Base-by-base conservation (phyloP, 1,140 invertebrate genomes). In the Scaptomyza pallida region DNA sequence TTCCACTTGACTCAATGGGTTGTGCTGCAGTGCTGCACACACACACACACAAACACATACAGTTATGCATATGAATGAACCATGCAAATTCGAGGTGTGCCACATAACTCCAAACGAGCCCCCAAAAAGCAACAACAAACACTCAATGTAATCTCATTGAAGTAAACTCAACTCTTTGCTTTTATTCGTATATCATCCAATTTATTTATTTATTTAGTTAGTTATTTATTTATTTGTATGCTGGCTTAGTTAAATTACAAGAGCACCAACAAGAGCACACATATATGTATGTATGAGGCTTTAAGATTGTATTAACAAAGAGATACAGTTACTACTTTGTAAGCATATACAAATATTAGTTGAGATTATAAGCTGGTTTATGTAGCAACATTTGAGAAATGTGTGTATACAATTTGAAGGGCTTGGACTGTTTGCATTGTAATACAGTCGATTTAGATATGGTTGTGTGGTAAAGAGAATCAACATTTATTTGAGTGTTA, bases 1-100 rank as follows among this genome's bases (percentile, higher is more conserved):
- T 85, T 85, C 72, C 80, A 85, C 80, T 85, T 86, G 64, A 69
- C 81, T 80, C 81, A 86, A 85, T 86, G 81, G 73, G 68, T 9
- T 30, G n/a, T 69, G 71, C 73, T 71, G 77, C 78, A 86, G 56
- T 56, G 37, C 47, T 15, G n/a, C 61, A 51, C 26, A 62, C 19
- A 48, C 12, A 57, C 16, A 43, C 35, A 37, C 9, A 50, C 44
- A 50, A 41, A 45, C 21, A 48, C 50, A 41, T 15, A 48, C 33
- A 47, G 55, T 26, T 35, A 55, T 26, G 52, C 26, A 30, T 56
- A 56, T 65, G 62, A 65, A 52, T 65, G 45, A 65, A 37, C 45
- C 26, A 71, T 71, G 47, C 47, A 47, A 71, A 57, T 51, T 48
- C 68, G 62, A 65, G 68, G 61, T 51, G 52, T 45, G 33, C 26